Percentiles rank a stretch among this genome's conserved stretches.
Conservation (phyloP, 2,888 invertebrate species). For the Fabriciana adippe region DNA sequence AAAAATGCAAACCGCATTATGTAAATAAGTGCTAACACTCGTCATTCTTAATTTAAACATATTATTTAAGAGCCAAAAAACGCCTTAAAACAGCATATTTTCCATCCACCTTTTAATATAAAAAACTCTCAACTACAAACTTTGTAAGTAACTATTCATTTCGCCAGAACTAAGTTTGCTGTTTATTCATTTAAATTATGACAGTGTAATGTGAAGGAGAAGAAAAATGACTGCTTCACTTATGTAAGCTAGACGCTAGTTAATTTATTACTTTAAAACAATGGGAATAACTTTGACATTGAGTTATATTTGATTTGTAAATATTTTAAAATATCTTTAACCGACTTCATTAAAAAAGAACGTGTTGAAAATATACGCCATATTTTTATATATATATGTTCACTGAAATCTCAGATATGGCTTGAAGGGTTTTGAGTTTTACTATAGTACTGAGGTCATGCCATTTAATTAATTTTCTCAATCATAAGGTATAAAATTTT, state of each 20-base stretch:
- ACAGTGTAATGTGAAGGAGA: conserved; percentile 21
- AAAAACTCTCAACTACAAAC: conserved; percentile 32
- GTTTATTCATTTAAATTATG: conserved; percentile 38
- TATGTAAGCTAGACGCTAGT: conserved; percentile 8
- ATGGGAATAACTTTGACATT: neutral
- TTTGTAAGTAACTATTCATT: conserved; percentile 40
- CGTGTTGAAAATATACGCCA: no score
- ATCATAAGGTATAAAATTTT: no score
- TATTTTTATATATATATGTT: no score
- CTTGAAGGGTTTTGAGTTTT: no score
- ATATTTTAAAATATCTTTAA: no score
- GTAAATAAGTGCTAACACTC: conserved; percentile 15
- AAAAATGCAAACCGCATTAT: conserved; percentile 13
- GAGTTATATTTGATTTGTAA: neutral
- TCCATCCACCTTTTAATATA: conserved; percentile 5
- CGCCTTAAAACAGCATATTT: conserved; percentile 22
- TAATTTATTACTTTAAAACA: neutral
- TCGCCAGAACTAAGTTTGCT: conserved; percentile 25
- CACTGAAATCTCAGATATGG: no score
- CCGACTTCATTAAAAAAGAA: no score
- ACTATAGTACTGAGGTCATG: no score
- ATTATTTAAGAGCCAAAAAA: conserved; percentile 20
- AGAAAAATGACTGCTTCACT: conserved; percentile 8
- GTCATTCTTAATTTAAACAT: conserved; percentile 17
- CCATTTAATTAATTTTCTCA: no score